Base-by-base conservation (phyloP, 2,113 vertebrate genomes). In the Oxyruncus cristatus region DNA sequence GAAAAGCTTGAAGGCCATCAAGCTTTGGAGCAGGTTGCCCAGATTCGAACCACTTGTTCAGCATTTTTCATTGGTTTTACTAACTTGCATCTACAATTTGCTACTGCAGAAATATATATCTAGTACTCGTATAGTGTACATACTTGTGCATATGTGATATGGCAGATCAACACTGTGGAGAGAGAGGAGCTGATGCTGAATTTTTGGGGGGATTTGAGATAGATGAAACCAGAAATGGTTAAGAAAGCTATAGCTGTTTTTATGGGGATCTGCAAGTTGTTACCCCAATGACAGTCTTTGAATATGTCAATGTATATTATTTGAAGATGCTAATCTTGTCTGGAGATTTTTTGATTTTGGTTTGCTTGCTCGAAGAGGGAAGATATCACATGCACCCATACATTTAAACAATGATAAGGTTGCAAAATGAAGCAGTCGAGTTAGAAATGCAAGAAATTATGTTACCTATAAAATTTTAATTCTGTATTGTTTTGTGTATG, bases 381-480 rank as follows among this genome's bases (percentile, higher is more conserved):
- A 81, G 46, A 62, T 44, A 76, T 20, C 37, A 49, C 10, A 49
- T 7, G 8, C 15, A 66, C 18, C 33, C 20, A 15, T 53, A 73
- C 18, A 59, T 52, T 91, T 66, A 87, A 89, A 63, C 11, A 81
- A 84, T 4, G 4, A 58, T 59, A 87, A 85, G 20, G 53, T 27
- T 89, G 53, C 74, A 89, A 94, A 95, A 88, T 75, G 24, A 93
- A 89, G 22, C 30, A 41, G 28, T 91, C 0, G 0, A 79, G 37
- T 85, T 89, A 93, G 81, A 91, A 94, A 94, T 76, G 66, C 70
- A 85, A 89, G 87, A 85, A 95, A 85, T 89, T 5, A 91, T 85
- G 61, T 88, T 79, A 83, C 65, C 49, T 93, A 88, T 96, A 86
- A 95, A 91, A 95, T 66, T 93, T 95, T 94, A 96, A 92, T 93